Percentiles rank a stretch among this genome's conserved stretches.
Conservation (phyloP, 2,113 vertebrate species). For the Mesembrinibis cayennensis region DNA sequence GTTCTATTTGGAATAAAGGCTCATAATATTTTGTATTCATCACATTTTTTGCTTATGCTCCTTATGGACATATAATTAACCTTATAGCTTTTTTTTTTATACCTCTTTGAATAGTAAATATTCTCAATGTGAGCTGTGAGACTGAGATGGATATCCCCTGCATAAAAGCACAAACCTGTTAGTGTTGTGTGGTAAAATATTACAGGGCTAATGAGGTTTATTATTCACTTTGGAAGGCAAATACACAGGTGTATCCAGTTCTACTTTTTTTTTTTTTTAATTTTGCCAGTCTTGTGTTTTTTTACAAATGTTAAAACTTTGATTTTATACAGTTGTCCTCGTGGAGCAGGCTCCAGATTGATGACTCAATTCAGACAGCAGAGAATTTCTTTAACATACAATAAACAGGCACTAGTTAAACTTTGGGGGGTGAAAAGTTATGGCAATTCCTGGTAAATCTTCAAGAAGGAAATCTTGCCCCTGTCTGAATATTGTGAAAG, state of each 20-base stretch:
- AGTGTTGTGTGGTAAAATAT: background rate
- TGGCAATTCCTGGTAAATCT: background rate
- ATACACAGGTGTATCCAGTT: background rate
- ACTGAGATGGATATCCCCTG: background rate
- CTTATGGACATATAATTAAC: background rate
- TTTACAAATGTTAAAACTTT: background rate
- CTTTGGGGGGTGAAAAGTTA: background rate
- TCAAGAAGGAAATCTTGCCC: background rate
- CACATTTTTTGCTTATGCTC: background rate
- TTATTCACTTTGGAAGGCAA: background rate
- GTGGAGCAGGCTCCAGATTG: background rate
- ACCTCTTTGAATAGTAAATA: background rate
- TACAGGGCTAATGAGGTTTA: background rate
- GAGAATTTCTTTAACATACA: background rate
- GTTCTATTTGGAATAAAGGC: background rate
- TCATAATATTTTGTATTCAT: background rate
- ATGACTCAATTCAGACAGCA: background rate
- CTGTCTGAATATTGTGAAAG: background rate
- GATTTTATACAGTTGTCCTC: background rate
- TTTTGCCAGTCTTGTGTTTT: background rate
- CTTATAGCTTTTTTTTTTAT: background rate
- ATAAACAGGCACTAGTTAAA: background rate
- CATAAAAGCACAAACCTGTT: background rate
- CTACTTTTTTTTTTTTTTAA: background rate
- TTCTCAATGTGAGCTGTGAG: background rate